Percentiles rank a stretch among this genome's conserved stretches.
phyloP scores from a whole-genome alignment of 2,113 vertebrate genomes.

The western clawed frog (Xenopus tropicalis) region DNA sequence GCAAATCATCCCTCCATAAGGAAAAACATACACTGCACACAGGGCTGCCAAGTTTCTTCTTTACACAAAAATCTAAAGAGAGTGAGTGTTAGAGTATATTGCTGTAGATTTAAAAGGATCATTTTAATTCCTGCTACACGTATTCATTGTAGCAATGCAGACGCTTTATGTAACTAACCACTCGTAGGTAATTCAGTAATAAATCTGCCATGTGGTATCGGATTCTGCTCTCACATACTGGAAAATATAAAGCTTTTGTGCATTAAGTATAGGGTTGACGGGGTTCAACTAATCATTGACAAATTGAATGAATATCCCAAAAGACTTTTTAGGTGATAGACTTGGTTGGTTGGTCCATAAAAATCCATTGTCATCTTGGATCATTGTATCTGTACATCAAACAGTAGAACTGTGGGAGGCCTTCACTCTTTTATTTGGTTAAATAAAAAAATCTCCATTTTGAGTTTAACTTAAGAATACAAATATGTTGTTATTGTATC shows the following conservation, averaged over 20 bases:
- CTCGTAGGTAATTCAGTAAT: neutral
- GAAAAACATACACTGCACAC: neutral
- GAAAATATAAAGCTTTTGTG: conserved; percentile 19
- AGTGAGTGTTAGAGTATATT: neutral
- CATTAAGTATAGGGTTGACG: conserved; percentile 15
- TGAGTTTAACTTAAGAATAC: neutral
- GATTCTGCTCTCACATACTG: conserved; percentile 7
- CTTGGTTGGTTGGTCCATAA: conserved; percentile 9
- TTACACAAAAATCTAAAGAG: neutral
- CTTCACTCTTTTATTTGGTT: too few species aligned
- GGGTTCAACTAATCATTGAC: conserved; percentile 8
- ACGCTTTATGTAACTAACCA: neutral
- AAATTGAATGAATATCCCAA: conserved; percentile 24
- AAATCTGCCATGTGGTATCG: neutral
- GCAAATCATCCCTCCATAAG: too few species aligned
- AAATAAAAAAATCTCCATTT: too few species aligned
- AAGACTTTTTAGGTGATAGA: conserved; percentile 17
- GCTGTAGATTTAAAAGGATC: neutral
- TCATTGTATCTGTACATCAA: too few species aligned
- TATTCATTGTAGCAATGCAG: neutral
- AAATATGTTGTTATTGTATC: neutral
- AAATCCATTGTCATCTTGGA: neutral
- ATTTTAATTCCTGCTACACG: neutral
- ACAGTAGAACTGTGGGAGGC: too few species aligned
- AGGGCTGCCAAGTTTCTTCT: neutral